phyloP scores from a whole-genome alignment of 2,113 vertebrate species.

The Marmota monax region DNA sequence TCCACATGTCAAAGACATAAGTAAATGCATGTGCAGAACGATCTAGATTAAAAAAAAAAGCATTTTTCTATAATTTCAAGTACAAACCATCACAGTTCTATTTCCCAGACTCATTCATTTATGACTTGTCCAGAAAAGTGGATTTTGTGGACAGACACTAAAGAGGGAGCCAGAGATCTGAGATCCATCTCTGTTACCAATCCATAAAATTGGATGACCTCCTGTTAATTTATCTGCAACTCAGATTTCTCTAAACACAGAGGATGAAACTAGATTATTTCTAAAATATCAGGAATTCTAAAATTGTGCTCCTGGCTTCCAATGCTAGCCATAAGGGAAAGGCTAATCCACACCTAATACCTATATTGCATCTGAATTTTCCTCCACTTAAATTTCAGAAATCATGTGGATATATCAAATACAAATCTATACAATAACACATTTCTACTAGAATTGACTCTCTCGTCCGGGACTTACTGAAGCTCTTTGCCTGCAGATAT shows the following conservation, averaged over 20 bases:
- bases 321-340: not conserved
- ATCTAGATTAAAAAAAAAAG: slow-evolving; percentile 67
- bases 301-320: not conserved
- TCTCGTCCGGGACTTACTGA: not conserved
- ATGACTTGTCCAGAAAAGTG: not conserved
- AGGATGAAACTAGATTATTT: not conserved
- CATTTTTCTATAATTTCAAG: slow-evolving; percentile 69
- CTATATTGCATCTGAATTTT: not conserved
- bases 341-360: not conserved
- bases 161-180: not conserved
- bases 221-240: not conserved
- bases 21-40: slow-evolving; percentile 63
- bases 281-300: not conserved
- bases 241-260: slow-evolving; percentile 6
- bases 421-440: not conserved
- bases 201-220: not conserved
- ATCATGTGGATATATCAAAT: not conserved
- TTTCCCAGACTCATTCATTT: slow-evolving; percentile 30
- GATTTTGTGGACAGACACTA: not conserved
- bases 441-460: not conserved
- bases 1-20: slow-evolving; percentile 76
- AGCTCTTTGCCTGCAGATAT: not conserved
- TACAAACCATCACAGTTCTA: slow-evolving; percentile 11
- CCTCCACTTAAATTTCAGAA: not conserved
- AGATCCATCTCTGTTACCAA: not conserved